Evolutionary conservation across 2,888 invertebrate species (phyloP).

Genomic region (Caenorhabditis imperialis): DNA sequence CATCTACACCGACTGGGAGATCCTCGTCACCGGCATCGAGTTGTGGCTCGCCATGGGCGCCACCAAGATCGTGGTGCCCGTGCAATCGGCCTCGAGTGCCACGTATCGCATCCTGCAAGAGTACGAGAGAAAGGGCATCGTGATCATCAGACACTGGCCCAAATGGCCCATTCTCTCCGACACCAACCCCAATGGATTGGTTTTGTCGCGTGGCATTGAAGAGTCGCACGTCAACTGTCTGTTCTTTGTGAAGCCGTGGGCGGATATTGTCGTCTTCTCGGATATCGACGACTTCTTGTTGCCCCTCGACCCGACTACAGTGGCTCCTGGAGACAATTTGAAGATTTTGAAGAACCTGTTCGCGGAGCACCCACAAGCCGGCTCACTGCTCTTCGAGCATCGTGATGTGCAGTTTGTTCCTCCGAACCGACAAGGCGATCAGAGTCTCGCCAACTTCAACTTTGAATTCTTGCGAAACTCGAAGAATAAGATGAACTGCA

Average conservation of each 20-base stretch:
- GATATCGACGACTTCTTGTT: slow-evolving; percentile 77
- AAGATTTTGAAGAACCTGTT: slow-evolving; percentile 71
- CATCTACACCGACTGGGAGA: slow-evolving; percentile 77
- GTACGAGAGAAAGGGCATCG: slow-evolving; percentile 73
- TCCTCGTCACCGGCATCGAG: slow-evolving; percentile 73
- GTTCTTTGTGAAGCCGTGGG: slow-evolving; percentile 76
- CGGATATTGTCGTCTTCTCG: slow-evolving; percentile 75
- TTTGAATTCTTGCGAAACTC: slow-evolving; percentile 74
- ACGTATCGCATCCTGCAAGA: slow-evolving; percentile 70
- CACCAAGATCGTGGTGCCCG: slow-evolving; percentile 74
- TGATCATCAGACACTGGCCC: slow-evolving; percentile 74
- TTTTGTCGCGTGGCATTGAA: slow-evolving; percentile 71
- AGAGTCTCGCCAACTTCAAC: slow-evolving; percentile 67
- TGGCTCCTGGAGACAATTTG: slow-evolving; percentile 67
- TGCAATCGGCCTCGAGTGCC: slow-evolving; percentile 74
- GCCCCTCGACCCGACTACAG: slow-evolving; percentile 69
- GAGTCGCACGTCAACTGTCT: slow-evolving; percentile 77
- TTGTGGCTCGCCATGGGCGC: slow-evolving; percentile 76
- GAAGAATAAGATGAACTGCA: slow-evolving; percentile 74
- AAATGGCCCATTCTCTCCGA: slow-evolving; percentile 77
- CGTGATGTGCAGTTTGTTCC: slow-evolving; percentile 71
- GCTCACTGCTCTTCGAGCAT: slow-evolving; percentile 76
- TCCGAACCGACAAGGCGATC: slow-evolving; percentile 50
- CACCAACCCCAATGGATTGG: slow-evolving; percentile 75
- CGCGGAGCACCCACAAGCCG: slow-evolving; percentile 76